phyloP scores from a whole-genome alignment of 2,797 vertebrate species.

The Parotocinclus haroldoi region DNA sequence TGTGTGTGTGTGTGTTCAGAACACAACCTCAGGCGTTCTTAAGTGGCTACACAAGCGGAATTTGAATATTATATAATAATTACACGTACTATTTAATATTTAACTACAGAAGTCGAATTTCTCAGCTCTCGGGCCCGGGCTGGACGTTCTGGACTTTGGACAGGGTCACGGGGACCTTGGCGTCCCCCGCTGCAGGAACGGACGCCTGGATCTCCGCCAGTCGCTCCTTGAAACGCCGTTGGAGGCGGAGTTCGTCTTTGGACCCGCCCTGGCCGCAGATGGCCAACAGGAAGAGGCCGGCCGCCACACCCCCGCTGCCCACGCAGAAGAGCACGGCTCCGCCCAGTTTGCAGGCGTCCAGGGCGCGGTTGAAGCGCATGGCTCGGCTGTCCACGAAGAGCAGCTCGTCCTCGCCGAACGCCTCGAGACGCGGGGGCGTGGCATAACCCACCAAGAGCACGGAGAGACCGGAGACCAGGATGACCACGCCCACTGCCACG shows the following conservation, averaged over 20 bases:
- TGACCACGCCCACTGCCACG: slow-evolving; percentile 84
- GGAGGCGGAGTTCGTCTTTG: slow-evolving; percentile 89
- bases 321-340: slow-evolving; percentile 91
- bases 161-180: slow-evolving; percentile 90
- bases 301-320: slow-evolving; percentile 84
- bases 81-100: not conserved
- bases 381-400: slow-evolving; percentile 81
- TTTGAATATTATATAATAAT: slow-evolving; percentile 2
- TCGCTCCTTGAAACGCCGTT: slow-evolving; percentile 92
- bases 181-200: slow-evolving; percentile 81
- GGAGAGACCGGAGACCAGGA: slow-evolving; percentile 84
- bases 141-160: slow-evolving; percentile 95
- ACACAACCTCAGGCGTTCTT: not conserved
- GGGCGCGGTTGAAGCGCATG: slow-evolving; percentile 84
- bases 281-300: slow-evolving; percentile 86
- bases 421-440: slow-evolving; percentile 86
- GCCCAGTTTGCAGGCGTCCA: slow-evolving; percentile 89
- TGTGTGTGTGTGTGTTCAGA: not conserved
- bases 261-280: slow-evolving; percentile 88
- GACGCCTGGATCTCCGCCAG: slow-evolving; percentile 84
- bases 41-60: not conserved
- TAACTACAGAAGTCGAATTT: not conserved
- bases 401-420: slow-evolving; percentile 90
- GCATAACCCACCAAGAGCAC: slow-evolving; percentile 88
- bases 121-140: slow-evolving; percentile 84